Evolutionary conservation across 1,140 invertebrate genomes (phyloP), one percentile per base, ranked within the genome.

Genomic region (Hypsibius dujardini): DNA sequence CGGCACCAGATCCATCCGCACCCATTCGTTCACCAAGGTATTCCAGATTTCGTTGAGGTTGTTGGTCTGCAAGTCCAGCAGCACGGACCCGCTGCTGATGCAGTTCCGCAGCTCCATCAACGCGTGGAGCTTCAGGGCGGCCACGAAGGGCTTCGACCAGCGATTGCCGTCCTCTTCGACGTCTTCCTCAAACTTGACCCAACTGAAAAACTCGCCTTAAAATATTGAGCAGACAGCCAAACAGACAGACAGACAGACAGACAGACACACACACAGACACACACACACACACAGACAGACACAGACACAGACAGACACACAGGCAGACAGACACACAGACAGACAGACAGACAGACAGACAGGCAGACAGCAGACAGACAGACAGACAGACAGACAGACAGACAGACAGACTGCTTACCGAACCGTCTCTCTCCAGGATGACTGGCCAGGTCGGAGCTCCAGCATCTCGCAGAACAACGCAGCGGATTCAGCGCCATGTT

Each of bases 141-240:
- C 90, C 45, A 95, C 92, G 78, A 93, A 90, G 1, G 91, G 92
- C 79, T 95, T 95, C 2, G 90, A 92, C 91, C 91, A 95, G 70
- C 91, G 82, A 77, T 93, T 92, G 69, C 91, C 90, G 46, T 90
- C 90, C 80, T 93, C 90, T 80, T 94, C 91, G 0, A 94, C 91
- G 77, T 93, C 90, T 79, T 95, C 91, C 77, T 94, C 91, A 78
- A 94, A 94, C 79, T 94, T 93, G 62, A 95, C 90, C 91, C 91
- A 94, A 76, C 91, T 86, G 70, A 28, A 28, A 28, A 28, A 28
- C 28, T 28, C 28, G 28, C 28, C 28, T 28, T 28, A 28, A 28
- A 28, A 28, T 70, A 70, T 60, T n/a, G 15, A 70, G 40, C 7
- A 70, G 47, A 47, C 67, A 71, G n/a, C 45, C 62, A 67, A 67